Base-by-base conservation (phyloP, 2,113 vertebrate species). In the Onychostruthus taczanowskii region DNA sequence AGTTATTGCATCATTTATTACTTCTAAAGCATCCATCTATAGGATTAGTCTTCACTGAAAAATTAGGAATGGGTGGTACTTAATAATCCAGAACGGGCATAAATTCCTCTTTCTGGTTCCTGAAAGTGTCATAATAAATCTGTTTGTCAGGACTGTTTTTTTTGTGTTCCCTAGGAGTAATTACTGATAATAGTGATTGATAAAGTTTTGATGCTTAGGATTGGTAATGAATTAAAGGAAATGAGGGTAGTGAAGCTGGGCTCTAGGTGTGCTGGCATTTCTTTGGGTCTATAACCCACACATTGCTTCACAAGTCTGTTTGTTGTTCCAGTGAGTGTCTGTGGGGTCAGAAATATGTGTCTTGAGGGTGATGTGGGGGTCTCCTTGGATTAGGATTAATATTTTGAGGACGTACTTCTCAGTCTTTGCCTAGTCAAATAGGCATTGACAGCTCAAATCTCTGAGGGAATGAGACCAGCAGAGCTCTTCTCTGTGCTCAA, bases 1-100 rank as follows among this genome's bases (percentile, higher is more conserved):
- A 91, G 28, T 90, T 96, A 90, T 22, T 69, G 46, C 53, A 85
- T 90, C 58, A 72, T 93, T 82, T 89, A 76, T 94, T 91, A 49
- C 62, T 93, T 92, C 70, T 80, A 73, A 93, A 96, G 30, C 82
- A 93, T 88, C 67, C 50, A 58, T 93, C 90, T 92, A 6, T 85
- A 47, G 67, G 67, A 83, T 83, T 88, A 66, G 41, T 66, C 78
- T 88, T 93, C 74, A 46, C 41, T 87, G 90, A 91, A 94, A 83
- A 85, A 90, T 93, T 83, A 83, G 79, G 62, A 41, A 31, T 56
- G 46, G 43, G 44, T 79, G 84, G 28, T 82, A 75, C 33, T 94
- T 90, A 64, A 61, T 93, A 87, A 84, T 37, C 56, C 59, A 73
- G 49, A 91, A 85, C 9, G 7, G 55, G 41, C 67, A 88, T 53